Base-by-base conservation (phyloP, 2,888 invertebrate genomes). In the Neria commutata region DNA sequence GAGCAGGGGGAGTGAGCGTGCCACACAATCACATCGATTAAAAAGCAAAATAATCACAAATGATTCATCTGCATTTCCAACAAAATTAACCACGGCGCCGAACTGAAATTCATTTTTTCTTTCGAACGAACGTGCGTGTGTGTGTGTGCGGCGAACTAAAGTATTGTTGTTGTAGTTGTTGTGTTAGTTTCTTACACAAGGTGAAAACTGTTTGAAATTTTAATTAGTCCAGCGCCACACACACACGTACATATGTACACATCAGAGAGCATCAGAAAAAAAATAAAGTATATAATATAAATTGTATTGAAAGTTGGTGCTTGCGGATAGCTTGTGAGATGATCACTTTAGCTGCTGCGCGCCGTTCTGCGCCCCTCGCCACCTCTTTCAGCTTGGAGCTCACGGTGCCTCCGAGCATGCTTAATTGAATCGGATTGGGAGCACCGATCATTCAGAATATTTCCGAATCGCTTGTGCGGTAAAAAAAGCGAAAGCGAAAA, bases 141-240 rank as follows among this genome's bases (percentile, higher is more conserved):
- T 56, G 61, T 51, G 50, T 23, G 55, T 57, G 63, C 67, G 69
- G 48, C 26, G 16, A 48, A 48, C 24, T 14, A 66, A 58, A 62
- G 60, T 72, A 69, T 67, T 67, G 47, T 68, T 68, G 58, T 65
- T 58, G 61, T 61, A 59, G 62, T 56, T 49, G 46, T 58, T 33
- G 16, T 34, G 50, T 59, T 69, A 59, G 59, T 70, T 70, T 63
- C n/a, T n/a, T 40, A 8, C 19, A 40, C 40, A 40, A 19, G 14
- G 40, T 58, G 24, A 42, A 58, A 40, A 58, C 54, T 51, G 65
- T 54, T 54, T 54, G 8, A 40, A 65, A 74, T 67, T 71, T 62
- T 70, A 66, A 64, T 69, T 59, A 52, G 52, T 58, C 48, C 54
- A 64, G 37, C 42, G 19, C 26, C 49, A n/a, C n/a, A n/a, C n/a